A percentile compares a stretch with the other conserved stretches of the same genome.
These are phyloP conservation scores for Apodemia zela DNA, from an alignment of 2,888 invertebrate genomes.

Conservation along the genomic window DNA sequence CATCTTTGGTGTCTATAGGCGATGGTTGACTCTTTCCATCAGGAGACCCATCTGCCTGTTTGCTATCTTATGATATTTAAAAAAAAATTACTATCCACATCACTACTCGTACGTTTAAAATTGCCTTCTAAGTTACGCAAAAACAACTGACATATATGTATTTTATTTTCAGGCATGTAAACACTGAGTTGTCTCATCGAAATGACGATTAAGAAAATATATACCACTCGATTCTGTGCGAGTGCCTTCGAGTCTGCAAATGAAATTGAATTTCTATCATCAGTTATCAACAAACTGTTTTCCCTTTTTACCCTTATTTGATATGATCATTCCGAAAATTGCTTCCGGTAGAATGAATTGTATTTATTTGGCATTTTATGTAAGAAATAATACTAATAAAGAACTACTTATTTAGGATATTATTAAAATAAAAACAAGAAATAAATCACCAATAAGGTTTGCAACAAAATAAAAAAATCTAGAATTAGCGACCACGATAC, in stretches of 20 bases:
- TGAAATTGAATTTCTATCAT: slow-evolving; percentile 1
- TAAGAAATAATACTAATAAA: not conserved
- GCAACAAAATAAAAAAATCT: not conserved
- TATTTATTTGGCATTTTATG: not conserved
- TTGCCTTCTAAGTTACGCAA: no score
- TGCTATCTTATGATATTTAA: no score
- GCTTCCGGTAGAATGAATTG: not conserved
- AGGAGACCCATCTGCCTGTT: no score
- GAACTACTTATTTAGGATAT: slow-evolving; percentile 1
- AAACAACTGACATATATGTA: no score
- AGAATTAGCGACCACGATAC: not conserved
- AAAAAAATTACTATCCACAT: no score
- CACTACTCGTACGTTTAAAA: no score
- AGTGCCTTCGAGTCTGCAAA: not conserved
- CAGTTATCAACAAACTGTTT: not conserved
- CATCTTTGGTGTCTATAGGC: no score
- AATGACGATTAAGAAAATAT: not conserved
- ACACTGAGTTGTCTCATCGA: slow-evolving; percentile 6
- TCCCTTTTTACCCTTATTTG: not conserved
- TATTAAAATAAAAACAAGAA: not conserved
- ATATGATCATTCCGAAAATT: not conserved
- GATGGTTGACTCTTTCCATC: no score
- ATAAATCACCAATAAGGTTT: not conserved
- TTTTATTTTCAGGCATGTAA: slow-evolving; percentile 8
- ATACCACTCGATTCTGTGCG: not conserved